Base-by-base conservation (phyloP, 2,888 invertebrate genomes). In the Beris morrisii region DNA sequence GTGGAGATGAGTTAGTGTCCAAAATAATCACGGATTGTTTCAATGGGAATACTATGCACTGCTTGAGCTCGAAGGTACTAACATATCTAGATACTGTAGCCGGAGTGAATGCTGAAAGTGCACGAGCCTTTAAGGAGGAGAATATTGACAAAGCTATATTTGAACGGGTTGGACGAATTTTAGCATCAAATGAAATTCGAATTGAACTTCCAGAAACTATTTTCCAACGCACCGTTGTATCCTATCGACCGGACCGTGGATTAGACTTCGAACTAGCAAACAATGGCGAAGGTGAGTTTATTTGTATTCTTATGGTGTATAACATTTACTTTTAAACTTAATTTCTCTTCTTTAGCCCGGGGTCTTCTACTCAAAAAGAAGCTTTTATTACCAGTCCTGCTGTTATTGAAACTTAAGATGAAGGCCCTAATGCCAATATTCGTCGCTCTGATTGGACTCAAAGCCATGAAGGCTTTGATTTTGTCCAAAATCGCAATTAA, bases 401-500 rank as follows among this genome's bases (percentile, higher is more conserved):
- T 93, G 72, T 84, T 93, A 59, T 81, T 93, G 74, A 93, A 93
- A 81, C 80, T 93, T 75, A 93, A 93, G 81, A 83, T 92, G 84
- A 92, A 93, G 80, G 88, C 90, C 30, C 79, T 93, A 69, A 89
- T 91, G 87, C 93, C 93, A 45, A 89, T 93, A 74, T 84, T 93
- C 73, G 86, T 93, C 38, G 86, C 88, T 53, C 81, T 92, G 74
- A 87, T 92, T 76, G 90, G 91, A 70, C 82, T 93, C 72, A 93
- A 93, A 81, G 90, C 93, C 30, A 83, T 90, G 73, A 93, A 93
- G 79, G 93, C 93, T 69, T 83, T 93, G 70, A 86, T 93, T 69
- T 85, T 93, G 74, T 92, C 92, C 77, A 93, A 93, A 79, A 83
- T 93, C 72, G 92, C 93, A 69, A 88, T 93, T 76, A 84, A 89